Base-by-base conservation (phyloP, 2,113 vertebrate species). In the Lepisosteus oculatus region DNA sequence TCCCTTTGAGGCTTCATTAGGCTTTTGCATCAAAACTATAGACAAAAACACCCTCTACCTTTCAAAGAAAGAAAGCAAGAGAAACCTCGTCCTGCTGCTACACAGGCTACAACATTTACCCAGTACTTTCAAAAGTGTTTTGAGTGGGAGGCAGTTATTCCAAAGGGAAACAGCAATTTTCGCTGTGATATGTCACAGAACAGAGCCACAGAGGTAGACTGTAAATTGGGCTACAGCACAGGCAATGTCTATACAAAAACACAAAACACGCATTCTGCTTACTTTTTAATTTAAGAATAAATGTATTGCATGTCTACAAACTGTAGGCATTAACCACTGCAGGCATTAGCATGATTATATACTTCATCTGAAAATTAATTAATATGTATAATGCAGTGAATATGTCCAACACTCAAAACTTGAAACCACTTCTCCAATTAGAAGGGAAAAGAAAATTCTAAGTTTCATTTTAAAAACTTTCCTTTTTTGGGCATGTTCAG, bases 1-100 rank as follows among this genome's bases (percentile, higher is more conserved):
- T 83, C 84, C 83, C 84, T 84, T 77, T 67, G 78, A 85, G 83
- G 85, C 78, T 83, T 89, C 81, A 84, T 85, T 84, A 85, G 80
- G 73, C 83, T 76, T 79, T 79, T 77, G 82, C 76, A 82, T 85
- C 78, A 76, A 79, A 77, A 76, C 65, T 65, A 64, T 54, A 68
- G 75, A 71, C 62, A 65, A 71, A 80, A 78, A 82, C 64, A 74
- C 73, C 78, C 83, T 82, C 81, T 80, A 69, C 72, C 76, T 69
- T 73, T 68, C 44, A 41, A 9, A 59, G 51, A 54, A 43, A 68
- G 44, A 72, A 41, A 47, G 43, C 61, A 42, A 61, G 15, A 68
- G 55, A 51, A 77, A 74, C 77, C 67, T 73, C 74, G 73, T 72
- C 62, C 13, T 61, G 14, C 47, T 51, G 47, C 47, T 51, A 51